Evolutionary conservation across 2,888 invertebrate species (phyloP).

Genomic region (Salpingus planirostris): DNA sequence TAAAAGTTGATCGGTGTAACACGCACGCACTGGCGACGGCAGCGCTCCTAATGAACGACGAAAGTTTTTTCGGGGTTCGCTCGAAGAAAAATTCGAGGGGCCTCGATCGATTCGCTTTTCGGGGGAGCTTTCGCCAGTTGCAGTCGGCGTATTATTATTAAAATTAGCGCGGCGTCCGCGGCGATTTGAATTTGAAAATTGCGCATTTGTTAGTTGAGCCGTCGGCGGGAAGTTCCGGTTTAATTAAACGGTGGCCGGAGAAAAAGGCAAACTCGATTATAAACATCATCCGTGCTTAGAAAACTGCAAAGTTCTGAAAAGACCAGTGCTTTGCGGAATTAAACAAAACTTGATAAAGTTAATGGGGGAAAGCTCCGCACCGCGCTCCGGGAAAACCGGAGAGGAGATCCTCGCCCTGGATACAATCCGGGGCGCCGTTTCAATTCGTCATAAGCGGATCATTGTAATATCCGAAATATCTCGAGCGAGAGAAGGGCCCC

Average conservation of each 20-base stretch:
- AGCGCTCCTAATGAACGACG: no score
- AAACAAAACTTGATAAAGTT: conserved; percentile 21
- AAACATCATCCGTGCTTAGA: conserved; percentile 5
- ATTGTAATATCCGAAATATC: conserved; percentile 23
- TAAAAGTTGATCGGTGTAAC: no score
- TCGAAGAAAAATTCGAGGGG: no score
- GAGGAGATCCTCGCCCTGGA: conserved; percentile 14
- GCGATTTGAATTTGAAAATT: no score
- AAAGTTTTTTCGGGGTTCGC: no score
- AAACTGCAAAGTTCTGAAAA: conserved; percentile 9
- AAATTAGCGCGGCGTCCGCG: no score
- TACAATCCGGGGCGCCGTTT: conserved; percentile 20
- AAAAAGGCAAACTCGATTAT: conserved; percentile 4
- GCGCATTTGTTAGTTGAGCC: no score
- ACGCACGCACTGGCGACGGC: no score
- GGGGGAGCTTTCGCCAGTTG: no score
- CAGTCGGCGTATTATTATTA: no score
- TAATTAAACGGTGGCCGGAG: conserved; percentile 1
- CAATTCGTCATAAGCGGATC: conserved; percentile 25
- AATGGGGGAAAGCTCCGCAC: conserved; percentile 12
- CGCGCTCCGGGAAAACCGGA: background rate
- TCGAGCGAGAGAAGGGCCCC: conserved; percentile 8
- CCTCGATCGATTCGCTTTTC: no score
- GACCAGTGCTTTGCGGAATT: conserved; percentile 14
- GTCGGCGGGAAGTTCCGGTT: no score